Conservation (phyloP, 2,797 vertebrate genomes). For the Sebastes trivittatus region DNA sequence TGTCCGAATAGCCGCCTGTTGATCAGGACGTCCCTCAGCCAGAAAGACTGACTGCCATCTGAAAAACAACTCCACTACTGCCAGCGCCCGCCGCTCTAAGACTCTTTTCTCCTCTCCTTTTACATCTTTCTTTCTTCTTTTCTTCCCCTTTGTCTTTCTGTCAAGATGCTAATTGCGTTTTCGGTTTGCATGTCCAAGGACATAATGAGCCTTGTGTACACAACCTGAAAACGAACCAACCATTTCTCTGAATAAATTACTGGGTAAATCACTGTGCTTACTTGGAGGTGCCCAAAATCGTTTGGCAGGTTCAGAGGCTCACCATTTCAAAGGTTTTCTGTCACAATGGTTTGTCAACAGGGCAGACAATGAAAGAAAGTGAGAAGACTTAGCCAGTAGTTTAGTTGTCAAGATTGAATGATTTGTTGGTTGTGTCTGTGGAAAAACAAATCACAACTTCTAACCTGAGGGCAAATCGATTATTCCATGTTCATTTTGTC, state of each 20-base stretch:
- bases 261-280: constrained; percentile 10
- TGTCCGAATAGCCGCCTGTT: not conserved
- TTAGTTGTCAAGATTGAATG: constrained; percentile 3
- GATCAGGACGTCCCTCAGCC: constrained; percentile 37
- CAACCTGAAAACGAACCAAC: constrained; percentile 61
- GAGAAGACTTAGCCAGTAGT: constrained; percentile 16
- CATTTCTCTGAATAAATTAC: constrained; percentile 44
- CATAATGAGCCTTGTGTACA: constrained; percentile 61
- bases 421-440: constrained; percentile 8
- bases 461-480: constrained; percentile 14
- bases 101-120: not conserved
- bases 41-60: constrained; percentile 51
- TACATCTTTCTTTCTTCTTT: constrained; percentile 12
- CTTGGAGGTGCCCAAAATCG: constrained; percentile 28
- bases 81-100: constrained; percentile 17
- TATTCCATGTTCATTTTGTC: constrained; percentile 45
- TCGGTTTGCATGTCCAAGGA: constrained; percentile 47
- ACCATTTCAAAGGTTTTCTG: constrained; percentile 41
- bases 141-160: constrained; percentile 38
- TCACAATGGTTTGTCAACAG: constrained; percentile 58
- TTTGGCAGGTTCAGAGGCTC: constrained; percentile 33
- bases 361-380: constrained; percentile 41
- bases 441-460: constrained; percentile 23
- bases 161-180: constrained; percentile 47
- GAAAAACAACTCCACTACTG: constrained; percentile 45